Evolutionary conservation across 2,113 vertebrate species (phyloP).

Genomic region (Chrysochloris asiatica): DNA sequence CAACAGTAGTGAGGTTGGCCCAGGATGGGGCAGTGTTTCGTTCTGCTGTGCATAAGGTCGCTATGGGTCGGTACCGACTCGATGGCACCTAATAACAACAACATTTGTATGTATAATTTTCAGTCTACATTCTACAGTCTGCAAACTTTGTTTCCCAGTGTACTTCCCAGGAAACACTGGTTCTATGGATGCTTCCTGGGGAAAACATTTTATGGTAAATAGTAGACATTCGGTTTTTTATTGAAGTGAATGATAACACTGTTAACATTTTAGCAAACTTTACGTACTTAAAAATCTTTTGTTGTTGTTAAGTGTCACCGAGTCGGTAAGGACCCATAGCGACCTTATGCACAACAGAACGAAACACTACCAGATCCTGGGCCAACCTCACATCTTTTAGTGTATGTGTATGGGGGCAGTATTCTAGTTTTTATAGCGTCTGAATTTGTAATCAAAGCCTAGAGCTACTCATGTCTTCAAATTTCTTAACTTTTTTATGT

Average conservation of each 20-base stretch:
- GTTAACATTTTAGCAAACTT: background rate
- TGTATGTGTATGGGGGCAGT: too few relatives aligned
- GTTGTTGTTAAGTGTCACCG: too few relatives aligned
- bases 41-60: too few relatives aligned
- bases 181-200: background rate
- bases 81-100: too few relatives aligned
- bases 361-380: too few relatives aligned
- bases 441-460: background rate
- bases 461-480: background rate
- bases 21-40: too few relatives aligned
- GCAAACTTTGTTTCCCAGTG: background rate
- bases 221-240: background rate
- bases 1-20: too few relatives aligned
- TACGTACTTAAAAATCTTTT: background rate
- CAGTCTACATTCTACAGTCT: background rate
- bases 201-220: background rate
- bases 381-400: too few relatives aligned
- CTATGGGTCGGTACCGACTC: too few relatives aligned
- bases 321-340: too few relatives aligned
- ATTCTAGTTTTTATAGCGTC: background rate
- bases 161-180: background rate
- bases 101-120: background rate
- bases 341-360: too few relatives aligned
- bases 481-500: background rate
- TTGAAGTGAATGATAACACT: background rate